Evolutionary conservation across 1,140 invertebrate genomes (phyloP).

Genomic region (Notospermus geniculatus): DNA sequence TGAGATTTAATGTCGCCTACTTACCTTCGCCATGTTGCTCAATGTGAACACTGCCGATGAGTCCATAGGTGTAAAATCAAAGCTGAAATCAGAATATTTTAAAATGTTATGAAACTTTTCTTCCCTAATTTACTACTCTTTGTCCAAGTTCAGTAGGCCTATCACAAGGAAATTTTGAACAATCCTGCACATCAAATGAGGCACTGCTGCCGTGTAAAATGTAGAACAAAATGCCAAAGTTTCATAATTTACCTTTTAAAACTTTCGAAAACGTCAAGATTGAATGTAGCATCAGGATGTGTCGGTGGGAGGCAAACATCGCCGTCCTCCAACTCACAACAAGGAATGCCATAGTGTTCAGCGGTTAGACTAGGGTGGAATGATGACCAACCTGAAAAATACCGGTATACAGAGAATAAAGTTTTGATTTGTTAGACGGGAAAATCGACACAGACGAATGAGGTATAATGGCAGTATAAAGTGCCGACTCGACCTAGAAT

Average conservation of each 20-base stretch:
- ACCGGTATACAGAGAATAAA: not conserved
- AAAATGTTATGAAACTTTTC: too few species aligned
- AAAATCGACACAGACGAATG: too few species aligned
- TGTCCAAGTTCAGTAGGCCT: too few species aligned
- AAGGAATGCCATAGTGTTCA: conserved; percentile 54
- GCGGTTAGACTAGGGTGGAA: conserved; percentile 47
- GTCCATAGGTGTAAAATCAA: conserved; percentile 48
- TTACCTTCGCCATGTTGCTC: conserved; percentile 49
- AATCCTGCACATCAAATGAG: too few species aligned
- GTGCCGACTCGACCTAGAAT: too few species aligned
- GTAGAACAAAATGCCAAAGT: not conserved
- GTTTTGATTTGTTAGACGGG: too few species aligned
- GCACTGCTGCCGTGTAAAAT: too few species aligned
- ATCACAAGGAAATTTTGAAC: too few species aligned
- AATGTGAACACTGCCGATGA: conserved; percentile 45
- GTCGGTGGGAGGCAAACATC: conserved; percentile 55
- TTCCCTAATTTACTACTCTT: too few species aligned
- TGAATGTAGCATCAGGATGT: conserved; percentile 43
- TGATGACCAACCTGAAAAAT: conserved; percentile 56
- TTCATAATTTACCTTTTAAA: conserved; percentile 31
- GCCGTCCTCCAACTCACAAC: conserved; percentile 45
- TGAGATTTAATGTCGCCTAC: conserved; percentile 11
- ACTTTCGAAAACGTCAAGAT: conserved; percentile 42
- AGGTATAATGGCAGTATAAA: too few species aligned
- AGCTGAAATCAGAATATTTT: conserved; percentile 36